Percentiles rank a stretch among this genome's conserved stretches.
phyloP scores from a whole-genome alignment of 2,113 vertebrate species.

The Heloderma charlesbogerti region DNA sequence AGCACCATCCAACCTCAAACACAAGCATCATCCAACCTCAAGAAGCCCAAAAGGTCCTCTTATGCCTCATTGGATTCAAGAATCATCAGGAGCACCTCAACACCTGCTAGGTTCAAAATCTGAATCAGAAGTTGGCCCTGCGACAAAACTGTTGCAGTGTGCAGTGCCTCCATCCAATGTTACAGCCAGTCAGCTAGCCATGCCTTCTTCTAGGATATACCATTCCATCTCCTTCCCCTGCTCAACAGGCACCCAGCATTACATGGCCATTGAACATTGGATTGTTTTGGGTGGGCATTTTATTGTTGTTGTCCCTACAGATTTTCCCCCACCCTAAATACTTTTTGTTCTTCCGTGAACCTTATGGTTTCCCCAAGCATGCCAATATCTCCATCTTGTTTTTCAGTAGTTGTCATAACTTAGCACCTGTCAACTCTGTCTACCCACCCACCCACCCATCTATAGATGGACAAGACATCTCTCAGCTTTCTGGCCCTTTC shows the following conservation, averaged over 20 bases:
- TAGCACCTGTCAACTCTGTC: neutral
- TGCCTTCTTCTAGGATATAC: neutral
- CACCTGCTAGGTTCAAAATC: conserved; percentile 32
- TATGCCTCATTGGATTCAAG: conserved; percentile 11
- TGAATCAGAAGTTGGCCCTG: conserved; percentile 5
- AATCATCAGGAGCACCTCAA: conserved; percentile 47
- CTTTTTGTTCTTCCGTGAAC: neutral
- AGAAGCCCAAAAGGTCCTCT: neutral
- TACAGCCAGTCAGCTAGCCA: neutral
- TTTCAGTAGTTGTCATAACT: neutral
- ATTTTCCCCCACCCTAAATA: neutral
- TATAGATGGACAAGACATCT: neutral
- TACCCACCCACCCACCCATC: no score
- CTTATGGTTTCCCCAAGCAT: neutral
- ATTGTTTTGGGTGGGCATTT: no score
- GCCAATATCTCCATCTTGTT: neutral
- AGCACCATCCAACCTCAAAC: conserved; percentile 22
- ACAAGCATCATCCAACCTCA: conserved; percentile 20
- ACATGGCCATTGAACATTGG: neutral
- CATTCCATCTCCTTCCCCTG: neutral
- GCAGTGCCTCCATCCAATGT: neutral
- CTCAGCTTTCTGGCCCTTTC: neutral
- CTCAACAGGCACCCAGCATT: neutral
- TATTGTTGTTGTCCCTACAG: neutral
- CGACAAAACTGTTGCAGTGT: neutral